These are phyloP conservation scores for Strix aluco DNA, from an alignment of 2,113 vertebrate species.

Conservation along the genomic window DNA sequence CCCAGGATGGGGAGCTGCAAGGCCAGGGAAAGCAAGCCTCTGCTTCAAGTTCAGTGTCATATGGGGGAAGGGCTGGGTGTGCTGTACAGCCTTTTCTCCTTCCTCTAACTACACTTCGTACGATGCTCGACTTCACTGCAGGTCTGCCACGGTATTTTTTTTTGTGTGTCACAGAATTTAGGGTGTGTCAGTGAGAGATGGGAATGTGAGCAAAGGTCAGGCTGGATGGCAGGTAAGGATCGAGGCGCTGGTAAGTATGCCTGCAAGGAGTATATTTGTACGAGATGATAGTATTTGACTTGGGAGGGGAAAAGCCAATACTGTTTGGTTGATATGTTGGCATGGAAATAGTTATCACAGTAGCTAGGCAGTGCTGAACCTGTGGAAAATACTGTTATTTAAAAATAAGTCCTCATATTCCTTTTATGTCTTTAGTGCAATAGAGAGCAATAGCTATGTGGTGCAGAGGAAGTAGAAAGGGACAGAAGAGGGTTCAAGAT, in stretches of 20 bases:
- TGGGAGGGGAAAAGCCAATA: constrained; percentile 15
- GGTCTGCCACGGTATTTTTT: background rate
- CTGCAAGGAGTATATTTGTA: constrained; percentile 6
- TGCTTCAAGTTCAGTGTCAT: background rate
- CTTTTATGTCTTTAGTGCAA: background rate
- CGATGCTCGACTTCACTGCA: background rate
- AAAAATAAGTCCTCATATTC: background rate
- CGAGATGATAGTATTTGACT: constrained; percentile 5
- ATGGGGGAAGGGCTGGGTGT: background rate
- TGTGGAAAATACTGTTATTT: background rate
- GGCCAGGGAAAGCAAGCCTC: background rate
- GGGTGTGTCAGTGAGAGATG: background rate
- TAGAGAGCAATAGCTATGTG: background rate
- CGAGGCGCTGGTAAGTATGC: background rate
- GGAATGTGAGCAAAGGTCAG: background rate
- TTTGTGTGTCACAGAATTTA: background rate
- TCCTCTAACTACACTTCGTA: background rate
- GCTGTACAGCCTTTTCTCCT: background rate
- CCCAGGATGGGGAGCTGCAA: background rate
- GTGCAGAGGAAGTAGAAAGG: background rate
- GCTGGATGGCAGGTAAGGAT: background rate
- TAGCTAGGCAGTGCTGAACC: background rate
- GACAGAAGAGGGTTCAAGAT: background rate
- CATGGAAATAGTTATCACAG: background rate
- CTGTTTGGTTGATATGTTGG: background rate